Evolutionary conservation across 2,797 vertebrate genomes (phyloP), one percentile per base, ranked within the genome.

Genomic region (Dallia pectoralis): DNA sequence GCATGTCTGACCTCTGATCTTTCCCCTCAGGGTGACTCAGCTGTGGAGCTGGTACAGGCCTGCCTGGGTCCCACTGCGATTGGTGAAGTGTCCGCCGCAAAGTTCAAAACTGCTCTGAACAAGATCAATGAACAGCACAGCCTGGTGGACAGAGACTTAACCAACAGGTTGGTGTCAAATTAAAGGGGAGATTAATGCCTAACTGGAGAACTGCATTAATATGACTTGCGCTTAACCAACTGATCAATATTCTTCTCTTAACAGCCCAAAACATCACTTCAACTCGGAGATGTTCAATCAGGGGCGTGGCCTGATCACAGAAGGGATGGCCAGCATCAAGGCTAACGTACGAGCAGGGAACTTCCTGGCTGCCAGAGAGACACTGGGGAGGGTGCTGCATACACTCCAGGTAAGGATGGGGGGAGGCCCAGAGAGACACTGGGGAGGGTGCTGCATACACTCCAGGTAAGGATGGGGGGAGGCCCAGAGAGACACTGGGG

Each of bases 11-110:
- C 79, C 25, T n/a, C n/a, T n/a, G n/a, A 65, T 61, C 16, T 76
- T 65, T 44, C n/a, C 12, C 1, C 25, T 11, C 77, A 94, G 93
- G 92, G 92, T 33, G 29, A 77, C 0, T 93, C 92, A 70, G 74
- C 87, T 4, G 91, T 89, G 64, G 91, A 93, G 77, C 69, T 94
- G 62, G 85, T 89, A 44, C 79, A 85, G 49, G 91, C 89, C 12
- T 93, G 91, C 79, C 79, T 93, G 0, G 91, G 91, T 40, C 88
- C 84, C 32, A 90, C 76, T 40, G 87, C 88, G 27, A 85, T 76
- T 29, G 93, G 92, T 61, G 80, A 89, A 3, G 89, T 93, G 1
- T 93, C 92, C 0, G 90, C 89, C 0, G 89, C 87, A 63, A 92
- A 90, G 78, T 93, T 93, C 77, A 77, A 67, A 12, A 75, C 89